Percentiles rank a stretch among this genome's conserved stretches.
phyloP scores from a whole-genome alignment of 2,888 invertebrate genomes.

The Oeneis ivallda region DNA sequence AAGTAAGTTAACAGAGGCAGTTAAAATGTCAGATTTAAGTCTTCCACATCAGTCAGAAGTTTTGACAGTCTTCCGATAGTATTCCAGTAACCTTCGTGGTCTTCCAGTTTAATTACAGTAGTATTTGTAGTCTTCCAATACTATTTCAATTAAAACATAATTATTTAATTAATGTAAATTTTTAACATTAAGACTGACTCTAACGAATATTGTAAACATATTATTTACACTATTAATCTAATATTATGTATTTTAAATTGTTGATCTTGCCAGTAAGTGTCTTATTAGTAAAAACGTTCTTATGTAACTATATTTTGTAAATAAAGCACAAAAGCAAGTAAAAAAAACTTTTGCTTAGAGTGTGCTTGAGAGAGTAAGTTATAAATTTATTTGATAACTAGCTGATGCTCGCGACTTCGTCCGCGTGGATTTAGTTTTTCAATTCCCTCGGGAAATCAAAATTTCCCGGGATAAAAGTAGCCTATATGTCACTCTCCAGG shows the following conservation, averaged over 20 bases:
- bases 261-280: conserved; percentile 58
- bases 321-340: neutral
- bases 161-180: neutral
- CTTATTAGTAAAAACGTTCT: conserved; percentile 34
- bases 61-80: neutral
- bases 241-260: neutral
- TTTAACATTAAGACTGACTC: conserved; percentile 20
- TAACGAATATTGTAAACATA: conserved; percentile 6
- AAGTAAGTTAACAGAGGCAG: no score
- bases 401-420: no score
- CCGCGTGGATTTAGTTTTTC: no score
- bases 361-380: no score
- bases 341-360: neutral
- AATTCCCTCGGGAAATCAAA: no score
- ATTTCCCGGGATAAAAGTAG: no score
- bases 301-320: neutral
- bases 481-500: no score
- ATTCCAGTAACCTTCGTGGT: neutral
- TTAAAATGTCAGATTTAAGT: neutral
- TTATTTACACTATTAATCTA: conserved; percentile 6
- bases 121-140: conserved; percentile 3
- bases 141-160: neutral
- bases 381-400: no score
- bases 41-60: neutral
- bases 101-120: neutral